Evolutionary conservation across 1,140 invertebrate species (phyloP), one percentile per base, ranked within the genome.

Genomic region (Choristoneura fumiferana): DNA sequence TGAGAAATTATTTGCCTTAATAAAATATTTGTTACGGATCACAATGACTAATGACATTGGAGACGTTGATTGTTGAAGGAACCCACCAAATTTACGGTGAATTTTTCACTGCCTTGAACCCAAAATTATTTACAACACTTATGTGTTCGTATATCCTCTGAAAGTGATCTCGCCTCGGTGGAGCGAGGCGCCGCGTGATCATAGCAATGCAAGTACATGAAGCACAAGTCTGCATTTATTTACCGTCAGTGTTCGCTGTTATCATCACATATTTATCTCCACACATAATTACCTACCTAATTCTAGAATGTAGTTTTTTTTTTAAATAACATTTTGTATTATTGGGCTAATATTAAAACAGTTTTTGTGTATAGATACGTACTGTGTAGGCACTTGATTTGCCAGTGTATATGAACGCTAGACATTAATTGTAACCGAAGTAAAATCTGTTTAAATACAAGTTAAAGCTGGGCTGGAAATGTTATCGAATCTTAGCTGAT

Each of bases 21-120:
- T 70, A 60, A n/a, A 60, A 56, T 67, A 63, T 71, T 78, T 79
- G 76, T 85, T 78, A 69, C 73, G 65, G 69, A 76, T 74, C 62
- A 61, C 69, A 73, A 78, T 71, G 61, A 65, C 60, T n/a, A n/a
- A 29, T 29, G 22, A 6, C 22, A 60, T 68, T 69, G 60, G 62
- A 65, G 54, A 60, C 62, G 63, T 70, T 75, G 63, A 76, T 81
- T 83, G 80, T 84, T 86, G 62, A 58, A 40, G n/a, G 36, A 55
- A 43, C 45, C 43, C 39, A 53, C 37, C 37, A 54, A 70, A 54
- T 35, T 65, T 69, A 73, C 69, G 75, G 75, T 80, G 77, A 73
- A 71, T 62, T 59, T 37, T 52, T 80, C 84, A 87, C 84, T 87
- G 84, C 81, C 81, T 87, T 77, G 56, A 59, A 64, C 56, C 62